Base-by-base conservation (phyloP, 2,113 vertebrate species). In the Catharus fuscescens region DNA sequence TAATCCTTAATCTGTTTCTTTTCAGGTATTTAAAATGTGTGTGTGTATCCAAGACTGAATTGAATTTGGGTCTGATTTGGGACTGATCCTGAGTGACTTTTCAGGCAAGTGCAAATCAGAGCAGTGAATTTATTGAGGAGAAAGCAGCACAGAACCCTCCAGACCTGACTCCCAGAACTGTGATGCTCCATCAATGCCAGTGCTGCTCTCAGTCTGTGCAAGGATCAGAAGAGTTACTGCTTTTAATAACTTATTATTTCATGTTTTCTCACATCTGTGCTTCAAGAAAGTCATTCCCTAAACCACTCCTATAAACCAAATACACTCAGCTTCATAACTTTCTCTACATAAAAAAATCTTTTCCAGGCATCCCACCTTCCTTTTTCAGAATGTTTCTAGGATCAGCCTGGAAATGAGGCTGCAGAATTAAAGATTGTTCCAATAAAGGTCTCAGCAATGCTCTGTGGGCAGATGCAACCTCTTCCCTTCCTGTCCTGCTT, bases 251-350 rank as follows among this genome's bases (percentile, higher is more conserved):
- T 77, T 42, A 5, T 15, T 69, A 18, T 91, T 59, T 10, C 10
- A 21, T 52, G 38, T 40, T 48, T 88, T 62, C 73, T 91, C 85
- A 32, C 18, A n/a, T 38, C 56, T n/a, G 10, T 44, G 32, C 60
- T 78, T 66, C 52, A 19, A 36, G 62, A 29, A 36, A 57, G 5
- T 16, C 3, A 25, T 18, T 40, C 45, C 61, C 31, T 45, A 34
- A 90, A 80, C 54, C 79, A 2, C n/a, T 45, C 31, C 14, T 5
- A 38, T 3, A n/a, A 76, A 48, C 19, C 18, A 84, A 50, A 62
- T 1, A 1, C 19, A 23, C 23, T n/a, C 32, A 29, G 5, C 62
- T 86, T 45, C 2, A 0, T 17, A 9, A 61, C 8, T 66, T 65
- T 17, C 19, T 61, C 25, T 8, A 31, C 45, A 16, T 1, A 17